Conservation (phyloP, 2,113 vertebrate genomes). For the Plestiodon gilberti region DNA sequence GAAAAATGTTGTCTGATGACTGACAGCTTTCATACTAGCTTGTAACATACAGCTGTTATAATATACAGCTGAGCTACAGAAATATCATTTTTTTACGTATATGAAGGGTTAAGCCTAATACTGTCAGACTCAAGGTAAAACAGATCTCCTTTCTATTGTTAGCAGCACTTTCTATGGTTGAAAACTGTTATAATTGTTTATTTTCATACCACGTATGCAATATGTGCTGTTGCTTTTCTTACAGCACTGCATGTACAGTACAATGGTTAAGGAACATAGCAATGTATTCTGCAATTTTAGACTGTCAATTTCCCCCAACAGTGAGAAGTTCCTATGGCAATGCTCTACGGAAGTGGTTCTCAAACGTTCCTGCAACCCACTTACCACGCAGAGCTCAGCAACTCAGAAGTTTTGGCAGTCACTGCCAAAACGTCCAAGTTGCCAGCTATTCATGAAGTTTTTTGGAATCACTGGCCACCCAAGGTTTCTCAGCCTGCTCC, state of each 20-base stretch:
- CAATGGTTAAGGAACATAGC: fast-evolving
- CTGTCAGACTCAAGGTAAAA: background rate
- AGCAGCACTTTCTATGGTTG: background rate
- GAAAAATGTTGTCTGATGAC: constrained; percentile 38
- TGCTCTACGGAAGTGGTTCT: no score
- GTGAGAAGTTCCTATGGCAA: background rate
- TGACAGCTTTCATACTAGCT: constrained; percentile 39
- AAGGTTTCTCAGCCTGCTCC: no score
- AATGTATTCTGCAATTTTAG: background rate
- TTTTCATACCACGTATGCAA: background rate
- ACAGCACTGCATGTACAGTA: background rate
- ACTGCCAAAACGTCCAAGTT: no score
- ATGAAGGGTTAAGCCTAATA: background rate
- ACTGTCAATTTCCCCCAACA: background rate
- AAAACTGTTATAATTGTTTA: constrained; percentile 34
- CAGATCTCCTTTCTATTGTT: background rate
- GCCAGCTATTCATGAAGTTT: no score
- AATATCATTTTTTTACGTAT: background rate
- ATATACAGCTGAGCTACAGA: constrained; percentile 32
- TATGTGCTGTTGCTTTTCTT: constrained; percentile 7
- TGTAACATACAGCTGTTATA: constrained; percentile 10
- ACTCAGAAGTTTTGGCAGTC: no score
- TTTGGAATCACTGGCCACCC: no score
- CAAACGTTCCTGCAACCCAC: no score
- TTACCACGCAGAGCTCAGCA: no score